These are phyloP conservation scores for Crypturellus undulatus DNA, from an alignment of 2,113 vertebrate genomes.

Conservation along the genomic window DNA sequence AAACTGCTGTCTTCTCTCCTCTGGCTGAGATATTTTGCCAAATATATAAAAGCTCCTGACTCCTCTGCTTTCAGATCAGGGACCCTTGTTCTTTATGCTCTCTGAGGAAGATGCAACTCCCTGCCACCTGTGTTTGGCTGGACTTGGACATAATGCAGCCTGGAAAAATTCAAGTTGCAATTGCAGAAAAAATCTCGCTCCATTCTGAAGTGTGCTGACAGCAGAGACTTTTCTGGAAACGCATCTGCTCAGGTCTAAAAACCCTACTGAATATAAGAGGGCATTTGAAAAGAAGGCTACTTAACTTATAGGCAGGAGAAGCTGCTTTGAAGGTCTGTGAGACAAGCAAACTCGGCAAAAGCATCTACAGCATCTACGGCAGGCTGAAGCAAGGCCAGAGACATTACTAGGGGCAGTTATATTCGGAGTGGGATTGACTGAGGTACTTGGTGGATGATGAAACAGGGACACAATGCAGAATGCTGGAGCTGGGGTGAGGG, in stretches of 20 bases:
- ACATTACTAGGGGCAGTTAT: neutral
- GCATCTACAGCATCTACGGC: neutral
- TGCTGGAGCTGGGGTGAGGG: neutral
- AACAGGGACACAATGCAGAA: rapidly evolving
- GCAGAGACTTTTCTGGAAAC: neutral
- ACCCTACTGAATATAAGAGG: neutral
- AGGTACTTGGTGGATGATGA: neutral
- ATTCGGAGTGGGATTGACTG: neutral
- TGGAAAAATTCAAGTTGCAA: neutral
- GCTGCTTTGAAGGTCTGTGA: neutral
- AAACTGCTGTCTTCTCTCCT: neutral
- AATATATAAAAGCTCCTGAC: neutral
- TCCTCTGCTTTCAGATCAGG: neutral
- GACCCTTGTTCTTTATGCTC: neutral
- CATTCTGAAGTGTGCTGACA: neutral
- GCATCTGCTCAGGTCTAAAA: neutral
- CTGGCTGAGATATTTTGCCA: neutral
- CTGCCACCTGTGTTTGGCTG: neutral
- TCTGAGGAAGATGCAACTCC: neutral
- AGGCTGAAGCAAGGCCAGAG: neutral
- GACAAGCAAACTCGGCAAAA: neutral
- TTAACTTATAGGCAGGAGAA: neutral
- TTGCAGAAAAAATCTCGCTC: neutral
- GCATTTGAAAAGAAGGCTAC: neutral
- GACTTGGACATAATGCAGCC: neutral